Conservation (phyloP, 2,113 vertebrate genomes). For the Phrynosoma blainvillii region DNA sequence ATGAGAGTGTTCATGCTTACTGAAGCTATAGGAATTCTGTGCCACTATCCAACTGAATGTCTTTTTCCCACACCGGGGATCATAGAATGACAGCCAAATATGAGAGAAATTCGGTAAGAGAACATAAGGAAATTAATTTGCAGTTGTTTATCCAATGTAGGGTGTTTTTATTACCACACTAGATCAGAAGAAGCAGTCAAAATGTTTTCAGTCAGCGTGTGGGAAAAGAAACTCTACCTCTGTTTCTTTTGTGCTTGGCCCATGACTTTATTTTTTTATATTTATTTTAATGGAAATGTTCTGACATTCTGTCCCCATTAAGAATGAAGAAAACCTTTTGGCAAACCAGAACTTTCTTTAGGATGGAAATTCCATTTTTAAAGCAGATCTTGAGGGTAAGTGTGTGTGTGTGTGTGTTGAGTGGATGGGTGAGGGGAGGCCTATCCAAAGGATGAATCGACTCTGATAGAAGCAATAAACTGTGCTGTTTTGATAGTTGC, state of each 20-base stretch:
- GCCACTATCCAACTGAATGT: not conserved
- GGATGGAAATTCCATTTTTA: constrained; percentile 39
- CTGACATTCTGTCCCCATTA: constrained; percentile 35
- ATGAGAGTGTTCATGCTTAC: too few species aligned
- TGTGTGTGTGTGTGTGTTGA: not conserved
- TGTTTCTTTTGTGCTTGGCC: constrained; percentile 18
- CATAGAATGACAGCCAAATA: not conserved
- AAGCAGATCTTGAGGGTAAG: constrained; percentile 29
- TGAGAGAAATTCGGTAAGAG: constrained; percentile 1
- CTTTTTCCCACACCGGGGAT: too few species aligned
- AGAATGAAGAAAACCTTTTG: constrained; percentile 30
- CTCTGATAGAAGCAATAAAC: constrained; percentile 9
- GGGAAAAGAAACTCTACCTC: constrained; percentile 13
- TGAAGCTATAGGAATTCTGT: not conserved
- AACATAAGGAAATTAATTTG: constrained; percentile 15
- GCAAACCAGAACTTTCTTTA: constrained; percentile 17
- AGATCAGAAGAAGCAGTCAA: constrained; percentile 20
- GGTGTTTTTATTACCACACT: constrained; percentile 17
- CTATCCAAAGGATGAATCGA: constrained; percentile 2
- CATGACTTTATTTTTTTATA: not conserved
- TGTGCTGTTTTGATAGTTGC: constrained; percentile 27
- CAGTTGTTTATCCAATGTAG: constrained; percentile 19
- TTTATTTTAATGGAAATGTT: constrained; percentile 34
- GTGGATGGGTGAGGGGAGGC: not conserved
- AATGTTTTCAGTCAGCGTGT: constrained; percentile 18